phyloP scores from a whole-genome alignment of 2,888 invertebrate species.

The Lepidocyrtoides sp. region DNA sequence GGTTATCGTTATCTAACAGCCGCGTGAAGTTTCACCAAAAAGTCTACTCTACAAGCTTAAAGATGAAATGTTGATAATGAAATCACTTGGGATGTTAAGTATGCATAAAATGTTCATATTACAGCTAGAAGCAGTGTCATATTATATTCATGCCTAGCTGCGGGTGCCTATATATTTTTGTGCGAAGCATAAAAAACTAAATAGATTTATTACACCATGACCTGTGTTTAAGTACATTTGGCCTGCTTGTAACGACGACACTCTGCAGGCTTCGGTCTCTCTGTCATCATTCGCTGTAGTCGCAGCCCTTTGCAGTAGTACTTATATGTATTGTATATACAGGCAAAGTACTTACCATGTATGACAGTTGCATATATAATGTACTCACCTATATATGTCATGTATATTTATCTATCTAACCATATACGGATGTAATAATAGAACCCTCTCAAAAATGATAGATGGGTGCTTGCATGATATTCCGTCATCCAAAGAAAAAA shows the following conservation, averaged over 20 bases:
- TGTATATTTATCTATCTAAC: not conserved
- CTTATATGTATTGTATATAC: too few species aligned
- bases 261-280: too few species aligned
- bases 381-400: too few species aligned
- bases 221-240: not conserved
- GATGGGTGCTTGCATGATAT: constrained; percentile 33
- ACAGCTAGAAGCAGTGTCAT: too few species aligned
- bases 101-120: not conserved
- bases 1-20: not conserved
- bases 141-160: too few species aligned
- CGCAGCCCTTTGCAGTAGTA: too few species aligned
- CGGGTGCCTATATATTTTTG: too few species aligned
- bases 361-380: too few species aligned
- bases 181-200: too few species aligned
- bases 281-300: too few species aligned
- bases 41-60: not conserved
- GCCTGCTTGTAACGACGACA: too few species aligned
- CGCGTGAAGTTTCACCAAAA: not conserved
- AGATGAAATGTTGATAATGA: not conserved
- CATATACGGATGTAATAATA: not conserved
- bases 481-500: constrained; percentile 48
- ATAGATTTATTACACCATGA: not conserved
- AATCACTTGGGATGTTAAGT: not conserved
- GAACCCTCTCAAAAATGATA: constrained; percentile 36
- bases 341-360: too few species aligned